Base-by-base conservation (phyloP, 2,113 vertebrate genomes). In the Tenrec ecaudatus region DNA sequence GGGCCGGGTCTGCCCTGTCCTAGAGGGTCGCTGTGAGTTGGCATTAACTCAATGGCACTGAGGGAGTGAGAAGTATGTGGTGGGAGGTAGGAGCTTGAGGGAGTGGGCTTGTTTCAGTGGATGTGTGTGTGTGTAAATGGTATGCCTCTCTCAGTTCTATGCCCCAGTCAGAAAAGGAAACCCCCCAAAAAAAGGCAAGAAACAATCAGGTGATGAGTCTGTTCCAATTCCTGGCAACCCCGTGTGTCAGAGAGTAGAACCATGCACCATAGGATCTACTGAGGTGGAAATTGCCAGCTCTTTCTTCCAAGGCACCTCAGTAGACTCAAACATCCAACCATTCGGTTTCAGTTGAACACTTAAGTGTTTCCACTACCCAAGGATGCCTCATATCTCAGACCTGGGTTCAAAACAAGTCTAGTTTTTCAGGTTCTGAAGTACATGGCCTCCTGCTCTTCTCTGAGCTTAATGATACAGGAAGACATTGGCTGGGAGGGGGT, bases 71-170 rank as follows among this genome's bases (percentile, higher is more conserved):
- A 40, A 40, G 40, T 40, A 40, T 40, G 0, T 19, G 69, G 40
- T 64, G 20, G 0, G 0, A 40, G 17, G 2, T 25, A 2, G 11
- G 22, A 7, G 12, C 6, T 2, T 27, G 22, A 68, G 43, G 8
- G 58, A 1, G 29, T 38, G 29, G 76, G 23, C 33, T 5, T 84
- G 57, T 86, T 71, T 92, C 69, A 40, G 90, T 4, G 40, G 40
- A 7, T 40, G 40, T 40, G 40, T 40, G 40, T 3, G 15, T 57
- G 14, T 15, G 23, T 62, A 29, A 77, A 15, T 36, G 80, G n/a
- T 3, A 23, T 0, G 19, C 38, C 14, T 86, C 64, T 92, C 82
- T 85, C 85, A 71, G 69, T 7, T 19, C 20, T 17, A 20, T 36
- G n/a, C 22, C 69, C 69, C n/a, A 71, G 69, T 31, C n/a, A 33